Evolutionary conservation across 2,888 invertebrate genomes (phyloP).

Genomic region (Spilarctia lutea): DNA sequence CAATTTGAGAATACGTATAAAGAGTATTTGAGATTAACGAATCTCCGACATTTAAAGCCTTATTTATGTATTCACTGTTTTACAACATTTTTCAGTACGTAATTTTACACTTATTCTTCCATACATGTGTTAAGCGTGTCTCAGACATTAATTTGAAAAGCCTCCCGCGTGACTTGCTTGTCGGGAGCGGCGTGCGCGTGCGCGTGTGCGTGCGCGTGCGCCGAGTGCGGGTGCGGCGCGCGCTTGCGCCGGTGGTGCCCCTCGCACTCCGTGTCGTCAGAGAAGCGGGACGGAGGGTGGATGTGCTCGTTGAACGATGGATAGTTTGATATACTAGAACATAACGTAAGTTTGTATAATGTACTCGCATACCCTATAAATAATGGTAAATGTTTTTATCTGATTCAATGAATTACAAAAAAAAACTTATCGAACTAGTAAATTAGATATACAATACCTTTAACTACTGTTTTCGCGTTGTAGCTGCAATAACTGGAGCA

Average conservation of each 20-base stretch:
- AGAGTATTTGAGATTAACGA: not conserved
- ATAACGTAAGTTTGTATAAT: slow-evolving; percentile 19
- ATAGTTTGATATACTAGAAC: slow-evolving; percentile 91
- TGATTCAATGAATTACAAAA: too few relatives aligned
- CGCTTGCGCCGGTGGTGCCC: slow-evolving; percentile 80
- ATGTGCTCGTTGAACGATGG: slow-evolving; percentile 94
- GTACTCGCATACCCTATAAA: not conserved
- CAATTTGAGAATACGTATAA: not conserved
- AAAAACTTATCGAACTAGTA: too few relatives aligned
- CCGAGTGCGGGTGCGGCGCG: slow-evolving; percentile 61
- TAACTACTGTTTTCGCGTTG: too few relatives aligned
- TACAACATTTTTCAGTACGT: slow-evolving; percentile 1
- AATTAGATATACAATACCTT: not conserved
- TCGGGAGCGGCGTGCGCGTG: slow-evolving; percentile 66
- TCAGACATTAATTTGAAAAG: slow-evolving; percentile 94
- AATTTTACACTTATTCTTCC: slow-evolving; percentile 20
- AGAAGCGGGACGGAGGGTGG: slow-evolving; percentile 95
- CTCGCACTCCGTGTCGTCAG: slow-evolving; percentile 90
- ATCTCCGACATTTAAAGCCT: not conserved
- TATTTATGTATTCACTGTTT: slow-evolving; percentile 1
- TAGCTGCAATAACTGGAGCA: too few relatives aligned
- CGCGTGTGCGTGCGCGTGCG: slow-evolving; percentile 39
- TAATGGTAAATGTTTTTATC: too few relatives aligned
- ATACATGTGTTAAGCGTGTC: slow-evolving; percentile 33
- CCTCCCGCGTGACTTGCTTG: slow-evolving; percentile 86